These are phyloP conservation scores for Drosophila nigrodunni DNA, from an alignment of 1,140 invertebrate genomes.

Conservation along the genomic window DNA sequence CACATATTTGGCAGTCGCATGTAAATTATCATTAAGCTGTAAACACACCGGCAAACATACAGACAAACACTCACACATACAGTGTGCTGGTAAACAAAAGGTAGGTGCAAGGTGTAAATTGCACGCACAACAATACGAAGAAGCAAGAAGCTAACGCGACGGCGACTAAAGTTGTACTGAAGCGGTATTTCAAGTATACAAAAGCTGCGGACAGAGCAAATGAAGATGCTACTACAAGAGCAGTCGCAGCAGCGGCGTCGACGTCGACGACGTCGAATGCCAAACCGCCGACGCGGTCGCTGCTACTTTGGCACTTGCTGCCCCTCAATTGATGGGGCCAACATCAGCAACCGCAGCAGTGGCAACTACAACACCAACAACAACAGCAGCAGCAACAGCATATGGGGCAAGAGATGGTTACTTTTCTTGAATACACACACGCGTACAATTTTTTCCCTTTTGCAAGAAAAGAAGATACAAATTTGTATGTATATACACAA, in stretches of 20 bases:
- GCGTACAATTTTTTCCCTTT: constrained; percentile 66
- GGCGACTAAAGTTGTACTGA: constrained; percentile 68
- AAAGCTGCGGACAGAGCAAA: constrained; percentile 55
- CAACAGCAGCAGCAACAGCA: constrained; percentile 14
- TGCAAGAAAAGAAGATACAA: constrained; percentile 57
- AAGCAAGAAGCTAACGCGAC: constrained; percentile 61
- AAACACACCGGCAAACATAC: constrained; percentile 54
- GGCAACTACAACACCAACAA: constrained; percentile 23
- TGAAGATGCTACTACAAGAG: constrained; percentile 66
- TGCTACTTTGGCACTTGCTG: constrained; percentile 59
- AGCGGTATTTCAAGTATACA: constrained; percentile 80
- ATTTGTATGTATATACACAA: constrained; percentile 38
- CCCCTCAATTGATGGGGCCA: constrained; percentile 50
- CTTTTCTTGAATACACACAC: constrained; percentile 79
- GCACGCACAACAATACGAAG: constrained; percentile 32
- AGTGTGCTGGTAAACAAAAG: constrained; percentile 67
- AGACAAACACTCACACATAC: constrained; percentile 33
- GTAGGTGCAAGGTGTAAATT: constrained; percentile 58
- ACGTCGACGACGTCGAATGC: constrained; percentile 12
- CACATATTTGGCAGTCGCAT: constrained; percentile 18
- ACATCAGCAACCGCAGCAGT: constrained; percentile 21
- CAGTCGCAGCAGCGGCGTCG: constrained; percentile 1
- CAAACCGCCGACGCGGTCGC: constrained; percentile 29
- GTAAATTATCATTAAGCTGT: constrained; percentile 78
- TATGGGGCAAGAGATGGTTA: constrained; percentile 58